These are phyloP conservation scores for Podabrus alpinus DNA, from an alignment of 2,888 invertebrate genomes.

Conservation along the genomic window DNA sequence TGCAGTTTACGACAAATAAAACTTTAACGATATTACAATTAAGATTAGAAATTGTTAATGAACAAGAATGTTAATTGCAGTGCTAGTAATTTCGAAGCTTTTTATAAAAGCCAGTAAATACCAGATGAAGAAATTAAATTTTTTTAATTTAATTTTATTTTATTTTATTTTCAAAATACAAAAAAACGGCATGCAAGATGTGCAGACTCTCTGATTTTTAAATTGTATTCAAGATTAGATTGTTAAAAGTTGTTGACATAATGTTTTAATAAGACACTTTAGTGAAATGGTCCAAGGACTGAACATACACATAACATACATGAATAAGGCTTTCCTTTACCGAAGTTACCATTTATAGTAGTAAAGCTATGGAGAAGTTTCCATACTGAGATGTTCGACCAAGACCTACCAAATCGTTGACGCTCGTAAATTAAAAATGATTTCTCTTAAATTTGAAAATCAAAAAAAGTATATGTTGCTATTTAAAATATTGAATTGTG, in stretches of 20 bases:
- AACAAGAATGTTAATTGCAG: background rate
- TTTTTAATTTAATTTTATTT: background rate
- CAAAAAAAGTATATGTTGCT: background rate
- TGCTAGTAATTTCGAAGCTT: background rate
- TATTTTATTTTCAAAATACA: background rate
- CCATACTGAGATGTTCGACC: conserved; percentile 15
- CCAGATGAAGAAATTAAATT: background rate
- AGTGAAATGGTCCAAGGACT: conserved; percentile 34
- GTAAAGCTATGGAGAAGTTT: conserved; percentile 21
- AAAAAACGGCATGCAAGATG: background rate
- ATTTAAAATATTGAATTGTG: too few species aligned
- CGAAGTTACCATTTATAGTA: conserved; percentile 35
- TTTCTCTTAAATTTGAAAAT: background rate
- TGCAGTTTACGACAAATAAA: background rate
- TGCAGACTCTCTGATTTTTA: background rate
- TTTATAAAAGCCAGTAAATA: background rate
- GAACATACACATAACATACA: conserved; percentile 16
- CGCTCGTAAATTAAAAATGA: background rate
- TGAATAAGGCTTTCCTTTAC: conserved; percentile 32
- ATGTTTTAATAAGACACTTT: conserved; percentile 18
- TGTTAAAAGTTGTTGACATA: conserved; percentile 14
- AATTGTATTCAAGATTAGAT: conserved; percentile 13
- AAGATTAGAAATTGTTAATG: background rate
- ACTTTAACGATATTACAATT: background rate
- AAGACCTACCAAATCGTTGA: background rate